Conservation (phyloP, 64 coral and sea anemone species). For the Montipora sp. region DNA sequence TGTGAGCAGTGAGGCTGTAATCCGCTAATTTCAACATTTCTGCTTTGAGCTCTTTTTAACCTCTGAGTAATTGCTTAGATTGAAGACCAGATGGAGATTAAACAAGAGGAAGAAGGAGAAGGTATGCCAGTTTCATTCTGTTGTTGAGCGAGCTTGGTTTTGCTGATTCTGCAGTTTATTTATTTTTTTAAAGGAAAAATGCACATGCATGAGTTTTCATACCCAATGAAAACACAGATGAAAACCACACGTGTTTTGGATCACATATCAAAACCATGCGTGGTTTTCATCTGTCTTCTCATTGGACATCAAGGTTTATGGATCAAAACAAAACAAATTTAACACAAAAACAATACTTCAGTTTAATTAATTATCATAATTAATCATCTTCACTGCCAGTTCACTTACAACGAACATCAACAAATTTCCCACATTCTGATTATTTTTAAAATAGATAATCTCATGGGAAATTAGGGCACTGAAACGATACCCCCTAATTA, state of each 20-base stretch:
- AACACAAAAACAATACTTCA: no score
- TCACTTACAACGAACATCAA: conserved; percentile 4
- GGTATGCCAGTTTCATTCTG: neutral
- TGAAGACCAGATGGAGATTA: neutral
- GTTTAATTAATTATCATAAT: no score
- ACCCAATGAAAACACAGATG: conserved; percentile 39
- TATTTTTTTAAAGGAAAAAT: no score
- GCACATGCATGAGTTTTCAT: conserved; percentile 46
- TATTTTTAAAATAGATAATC: conserved; percentile 13
- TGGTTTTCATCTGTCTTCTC: conserved; percentile 34
- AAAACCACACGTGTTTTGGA: conserved; percentile 48
- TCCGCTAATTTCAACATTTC: no score
- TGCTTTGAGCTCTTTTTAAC: no score
- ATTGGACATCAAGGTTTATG: no score
- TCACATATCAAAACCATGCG: neutral
- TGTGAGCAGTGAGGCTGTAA: no score
- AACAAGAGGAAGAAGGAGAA: neutral
- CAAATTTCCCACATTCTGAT: conserved; percentile 11
- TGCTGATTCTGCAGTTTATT: neutral
- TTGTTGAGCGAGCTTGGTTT: neutral
- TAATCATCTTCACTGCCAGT: no score
- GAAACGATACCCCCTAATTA: conserved; percentile 2
- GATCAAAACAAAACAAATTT: no score
- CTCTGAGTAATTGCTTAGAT: neutral
- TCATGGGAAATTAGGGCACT: neutral